These are phyloP conservation scores for Ptychobarbus kaznakovi DNA, from an alignment of 2,797 vertebrate genomes.

Conservation along the genomic window DNA sequence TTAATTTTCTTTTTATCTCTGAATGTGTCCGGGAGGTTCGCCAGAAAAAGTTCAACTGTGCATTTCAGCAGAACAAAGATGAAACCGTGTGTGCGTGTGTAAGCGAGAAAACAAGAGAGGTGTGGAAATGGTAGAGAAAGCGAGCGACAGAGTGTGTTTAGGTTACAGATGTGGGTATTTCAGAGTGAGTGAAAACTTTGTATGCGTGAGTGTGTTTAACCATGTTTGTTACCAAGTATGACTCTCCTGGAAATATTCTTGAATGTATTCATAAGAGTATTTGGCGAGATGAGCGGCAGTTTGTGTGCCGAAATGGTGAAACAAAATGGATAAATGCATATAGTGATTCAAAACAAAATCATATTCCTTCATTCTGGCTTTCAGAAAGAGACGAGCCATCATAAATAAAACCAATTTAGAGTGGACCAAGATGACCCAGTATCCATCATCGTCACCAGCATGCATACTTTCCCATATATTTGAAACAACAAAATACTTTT, in stretches of 20 bases:
- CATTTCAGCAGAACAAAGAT: slow-evolving; percentile 19
- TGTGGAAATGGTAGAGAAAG: slow-evolving; percentile 27
- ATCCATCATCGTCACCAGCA: slow-evolving; percentile 9
- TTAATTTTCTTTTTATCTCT: slow-evolving; percentile 14
- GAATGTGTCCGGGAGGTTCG: neutral
- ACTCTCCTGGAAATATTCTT: slow-evolving; percentile 47
- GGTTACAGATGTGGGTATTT: slow-evolving; percentile 35
- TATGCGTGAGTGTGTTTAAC: slow-evolving; percentile 25
- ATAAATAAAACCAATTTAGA: slow-evolving; percentile 13
- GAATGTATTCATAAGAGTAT: slow-evolving; percentile 26
- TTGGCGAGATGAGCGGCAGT: neutral
- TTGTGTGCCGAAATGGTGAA: neutral
- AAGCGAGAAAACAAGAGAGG: slow-evolving; percentile 19
- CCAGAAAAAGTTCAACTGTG: slow-evolving; percentile 37
- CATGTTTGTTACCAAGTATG: slow-evolving; percentile 28
- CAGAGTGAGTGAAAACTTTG: slow-evolving; percentile 8
- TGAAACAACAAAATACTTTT: slow-evolving; percentile 13
- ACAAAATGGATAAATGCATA: slow-evolving; percentile 32
- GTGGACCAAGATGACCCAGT: slow-evolving; percentile 7
- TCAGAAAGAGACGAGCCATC: neutral
- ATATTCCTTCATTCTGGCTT: slow-evolving; percentile 7
- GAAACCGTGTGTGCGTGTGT: slow-evolving; percentile 28
- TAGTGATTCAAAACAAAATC: slow-evolving; percentile 13
- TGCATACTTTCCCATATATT: neutral
- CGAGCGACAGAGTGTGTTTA: neutral